Evolutionary conservation across 2,113 vertebrate genomes (phyloP).

Genomic region (Pandion haliaetus): DNA sequence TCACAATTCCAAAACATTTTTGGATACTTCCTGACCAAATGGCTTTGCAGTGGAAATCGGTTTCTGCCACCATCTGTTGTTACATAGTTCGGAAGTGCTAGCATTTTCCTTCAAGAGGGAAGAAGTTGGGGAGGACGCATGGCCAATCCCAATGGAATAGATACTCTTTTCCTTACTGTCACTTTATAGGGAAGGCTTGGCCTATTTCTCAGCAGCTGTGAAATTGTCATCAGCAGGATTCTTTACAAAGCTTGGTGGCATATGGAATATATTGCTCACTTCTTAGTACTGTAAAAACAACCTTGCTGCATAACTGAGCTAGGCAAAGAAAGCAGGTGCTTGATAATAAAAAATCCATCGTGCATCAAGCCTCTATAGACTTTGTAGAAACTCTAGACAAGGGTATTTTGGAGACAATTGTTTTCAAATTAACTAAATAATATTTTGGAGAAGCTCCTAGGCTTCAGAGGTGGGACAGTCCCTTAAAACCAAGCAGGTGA

Average conservation of each 20-base stretch:
- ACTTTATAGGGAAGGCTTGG: constrained; percentile 21
- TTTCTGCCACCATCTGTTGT: constrained; percentile 16
- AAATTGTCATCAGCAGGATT: constrained; percentile 55
- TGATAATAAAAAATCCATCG: background rate
- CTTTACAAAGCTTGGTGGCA: constrained; percentile 65
- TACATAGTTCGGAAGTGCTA: background rate
- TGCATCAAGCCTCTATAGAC: background rate
- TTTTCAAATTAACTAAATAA: background rate
- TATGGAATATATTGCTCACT: constrained; percentile 60
- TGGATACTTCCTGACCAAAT: constrained; percentile 12
- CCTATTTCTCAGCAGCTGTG: constrained; percentile 62
- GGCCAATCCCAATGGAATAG: background rate
- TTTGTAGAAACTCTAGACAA: constrained; percentile 22
- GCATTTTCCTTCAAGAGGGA: constrained; percentile 11
- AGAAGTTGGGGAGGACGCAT: constrained; percentile 7
- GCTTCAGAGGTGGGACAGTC: background rate
- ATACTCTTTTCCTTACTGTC: background rate
- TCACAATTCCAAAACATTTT: constrained; percentile 45
- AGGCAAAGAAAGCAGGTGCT: constrained; percentile 67
- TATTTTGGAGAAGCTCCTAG: background rate
- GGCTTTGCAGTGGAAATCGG: background rate
- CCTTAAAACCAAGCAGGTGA: background rate
- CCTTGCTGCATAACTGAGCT: constrained; percentile 56
- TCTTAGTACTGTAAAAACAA: constrained; percentile 46
- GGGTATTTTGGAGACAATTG: background rate